A percentile compares a stretch with the other conserved stretches of the same genome.
phyloP scores from a whole-genome alignment of 2,797 vertebrate genomes.

The Clarias fuscus region DNA sequence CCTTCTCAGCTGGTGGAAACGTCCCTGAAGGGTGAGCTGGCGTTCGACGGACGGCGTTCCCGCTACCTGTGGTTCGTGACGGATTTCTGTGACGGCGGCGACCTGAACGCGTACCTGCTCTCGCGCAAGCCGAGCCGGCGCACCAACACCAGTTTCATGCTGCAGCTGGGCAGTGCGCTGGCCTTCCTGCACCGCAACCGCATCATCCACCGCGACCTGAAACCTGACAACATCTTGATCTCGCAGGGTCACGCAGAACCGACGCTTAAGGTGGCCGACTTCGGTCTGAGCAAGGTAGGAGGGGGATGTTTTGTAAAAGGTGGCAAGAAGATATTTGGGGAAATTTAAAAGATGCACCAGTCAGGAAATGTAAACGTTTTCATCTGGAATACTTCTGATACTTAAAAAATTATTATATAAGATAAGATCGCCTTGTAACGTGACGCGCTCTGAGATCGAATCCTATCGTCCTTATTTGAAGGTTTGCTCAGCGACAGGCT shows the following conservation, averaged over 20 bases:
- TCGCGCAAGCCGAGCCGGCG: conserved; percentile 92
- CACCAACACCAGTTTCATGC: conserved; percentile 98
- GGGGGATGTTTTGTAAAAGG: neutral
- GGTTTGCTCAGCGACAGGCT: conserved; percentile 89
- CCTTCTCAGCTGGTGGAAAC: conserved; percentile 82
- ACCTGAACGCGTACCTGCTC: conserved; percentile 95
- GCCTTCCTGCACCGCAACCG: conserved; percentile 97
- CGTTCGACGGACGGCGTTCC: conserved; percentile 89
- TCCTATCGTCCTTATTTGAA: neutral
- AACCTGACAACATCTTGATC: conserved; percentile 97
- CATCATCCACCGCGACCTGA: conserved; percentile 96
- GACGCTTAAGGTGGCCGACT: conserved; percentile 95
- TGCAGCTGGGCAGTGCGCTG: conserved; percentile 94
- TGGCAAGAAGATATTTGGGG: neutral
- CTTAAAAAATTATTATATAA: too few relatives aligned
- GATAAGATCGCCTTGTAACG: neutral
- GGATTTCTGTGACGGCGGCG: conserved; percentile 98
- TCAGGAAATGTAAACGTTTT: too few relatives aligned
- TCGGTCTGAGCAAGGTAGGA: conserved; percentile 86
- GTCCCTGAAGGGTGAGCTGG: conserved; percentile 94
- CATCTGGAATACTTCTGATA: too few relatives aligned
- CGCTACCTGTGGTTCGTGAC: conserved; percentile 98
- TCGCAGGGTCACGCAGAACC: conserved; percentile 85
- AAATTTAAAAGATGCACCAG: neutral
- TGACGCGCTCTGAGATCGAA: neutral